Percentiles rank a stretch among this genome's conserved stretches.
phyloP scores from a whole-genome alignment of 2,113 vertebrate species.

The Harpagus bidentatus region DNA sequence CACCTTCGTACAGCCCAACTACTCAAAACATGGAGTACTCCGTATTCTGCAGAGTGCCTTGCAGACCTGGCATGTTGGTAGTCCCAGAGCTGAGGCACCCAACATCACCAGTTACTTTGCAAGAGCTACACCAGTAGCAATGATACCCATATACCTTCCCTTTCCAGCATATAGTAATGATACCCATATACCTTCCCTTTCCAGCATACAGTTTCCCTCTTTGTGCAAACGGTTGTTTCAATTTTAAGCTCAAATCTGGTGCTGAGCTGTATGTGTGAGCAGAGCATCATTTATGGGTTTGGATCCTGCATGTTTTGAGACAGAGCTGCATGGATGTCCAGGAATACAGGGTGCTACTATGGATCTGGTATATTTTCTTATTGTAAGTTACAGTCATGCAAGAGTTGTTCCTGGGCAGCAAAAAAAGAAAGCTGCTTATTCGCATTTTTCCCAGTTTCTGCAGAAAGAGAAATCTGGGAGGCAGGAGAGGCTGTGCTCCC shows the following conservation, averaged over 20 bases:
- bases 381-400: neutral
- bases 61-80: neutral
- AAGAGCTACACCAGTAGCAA: neutral
- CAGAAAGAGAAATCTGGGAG: neutral
- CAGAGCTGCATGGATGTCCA: neutral
- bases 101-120: neutral
- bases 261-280: fast-evolving
- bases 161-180: neutral
- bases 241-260: neutral
- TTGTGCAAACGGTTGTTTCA: neutral
- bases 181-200: neutral
- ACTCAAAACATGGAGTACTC: neutral
- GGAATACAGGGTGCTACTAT: neutral
- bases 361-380: neutral
- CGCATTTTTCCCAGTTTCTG: neutral
- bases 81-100: neutral
- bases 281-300: neutral
- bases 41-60: neutral
- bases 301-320: neutral
- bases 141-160: too few relatives aligned
- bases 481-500: neutral
- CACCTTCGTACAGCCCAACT: neutral
- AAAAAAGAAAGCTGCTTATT: neutral
- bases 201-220: neutral
- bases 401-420: neutral